These are phyloP conservation scores for Allygus modestus DNA, from an alignment of 2,888 invertebrate genomes.

Conservation along the genomic window DNA sequence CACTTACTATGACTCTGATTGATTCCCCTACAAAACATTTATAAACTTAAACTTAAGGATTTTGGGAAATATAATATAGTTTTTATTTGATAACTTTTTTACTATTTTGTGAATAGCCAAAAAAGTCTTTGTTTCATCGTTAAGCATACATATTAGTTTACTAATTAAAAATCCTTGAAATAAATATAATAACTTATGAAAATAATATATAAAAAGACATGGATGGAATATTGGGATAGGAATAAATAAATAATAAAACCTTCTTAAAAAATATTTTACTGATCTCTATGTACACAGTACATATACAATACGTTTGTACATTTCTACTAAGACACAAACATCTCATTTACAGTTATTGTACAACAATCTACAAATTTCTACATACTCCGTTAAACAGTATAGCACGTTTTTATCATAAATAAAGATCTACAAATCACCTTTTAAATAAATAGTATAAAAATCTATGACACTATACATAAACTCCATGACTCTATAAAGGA, in stretches of 20 bases:
- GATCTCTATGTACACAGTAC: conserved; percentile 51
- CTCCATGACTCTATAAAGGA: conserved; percentile 38
- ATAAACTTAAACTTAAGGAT: no score
- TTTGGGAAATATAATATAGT: no score
- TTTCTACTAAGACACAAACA: conserved; percentile 56
- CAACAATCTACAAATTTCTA: conserved; percentile 57
- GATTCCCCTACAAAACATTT: no score
- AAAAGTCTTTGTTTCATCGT: no score
- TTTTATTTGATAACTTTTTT: no score
- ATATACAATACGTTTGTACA: conserved; percentile 56
- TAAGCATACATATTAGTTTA: no score
- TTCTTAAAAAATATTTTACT: conserved; percentile 53
- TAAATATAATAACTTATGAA: no score
- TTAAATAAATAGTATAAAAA: conserved; percentile 56
- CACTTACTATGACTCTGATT: no score
- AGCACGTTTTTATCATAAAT: conserved; percentile 32
- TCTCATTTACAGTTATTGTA: conserved; percentile 53
- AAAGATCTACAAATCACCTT: conserved; percentile 55
- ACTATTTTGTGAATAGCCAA: no score
- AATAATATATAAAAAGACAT: no score
- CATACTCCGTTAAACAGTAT: conserved; percentile 30
- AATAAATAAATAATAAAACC: not conserved
- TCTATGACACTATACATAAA: conserved; percentile 49
- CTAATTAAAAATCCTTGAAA: no score
- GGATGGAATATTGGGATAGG: not conserved